Evolutionary conservation across 2,113 vertebrate genomes (phyloP), one percentile per base, ranked within the genome.

Genomic region (Pelodiscus sinensis): DNA sequence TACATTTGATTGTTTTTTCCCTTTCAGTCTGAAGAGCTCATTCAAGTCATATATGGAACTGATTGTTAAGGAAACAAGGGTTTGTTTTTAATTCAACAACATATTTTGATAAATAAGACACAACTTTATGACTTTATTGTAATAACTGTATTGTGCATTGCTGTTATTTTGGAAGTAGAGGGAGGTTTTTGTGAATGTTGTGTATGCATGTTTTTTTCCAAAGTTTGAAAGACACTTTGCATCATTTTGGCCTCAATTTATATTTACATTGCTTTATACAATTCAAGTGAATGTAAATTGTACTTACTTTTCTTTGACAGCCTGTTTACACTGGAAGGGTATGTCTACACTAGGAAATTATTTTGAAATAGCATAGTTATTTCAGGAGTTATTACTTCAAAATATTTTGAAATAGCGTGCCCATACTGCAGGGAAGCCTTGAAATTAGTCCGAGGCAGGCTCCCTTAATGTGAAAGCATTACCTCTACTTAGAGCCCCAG

Each of bases 1-100:
- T 93, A 71, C 90, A n/a, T 90, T 94, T 94, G 89, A 84, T 85
- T 94, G 52, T 92, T 84, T 84, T 90, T 90, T 84, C 54, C 77
- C 24, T 91, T 95, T 92, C 62, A 79, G 29, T 35, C 4, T 91
- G 54, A 94, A 91, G 62, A 94, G 22, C 35, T 86, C 82, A 58
- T 85, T 94, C 18, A 90, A 94, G 62, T 50, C 86, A 52, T 90
- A 50, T 13, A 5, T 85, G 65, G 82, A 94, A 79, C 86, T 56
- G 71, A 87, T 91, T 96, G 35, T 85, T 88, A 2, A 0, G 82
- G 44, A 92, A 96, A 81, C 79, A 93, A 95, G 82, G 71, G 31
- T 88, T 86, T 94, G 62, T 81, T 96, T 68, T 89, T 73, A 88
- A 91, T 93, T 93, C 78, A 94, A 85, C 56, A 87, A 24, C 6